Conservation (phyloP, 2,888 invertebrate genomes). For the Oscheius sp. region DNA sequence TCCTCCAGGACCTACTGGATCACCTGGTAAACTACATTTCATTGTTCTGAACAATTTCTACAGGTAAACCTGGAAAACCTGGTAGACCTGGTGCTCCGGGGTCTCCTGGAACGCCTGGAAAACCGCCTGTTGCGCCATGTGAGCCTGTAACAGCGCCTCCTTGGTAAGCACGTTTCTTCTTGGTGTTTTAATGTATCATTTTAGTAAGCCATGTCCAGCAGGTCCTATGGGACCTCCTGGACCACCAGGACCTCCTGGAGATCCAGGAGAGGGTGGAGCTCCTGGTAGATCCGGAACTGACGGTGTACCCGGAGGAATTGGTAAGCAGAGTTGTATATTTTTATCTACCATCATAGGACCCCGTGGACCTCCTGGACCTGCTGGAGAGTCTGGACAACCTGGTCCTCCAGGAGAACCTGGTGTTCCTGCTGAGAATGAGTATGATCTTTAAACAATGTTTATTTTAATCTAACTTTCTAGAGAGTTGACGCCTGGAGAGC, state of each 20-base stretch:
- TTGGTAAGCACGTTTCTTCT: slow-evolving; percentile 32
- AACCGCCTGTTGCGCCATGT: slow-evolving; percentile 52
- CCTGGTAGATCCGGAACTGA: slow-evolving; percentile 59
- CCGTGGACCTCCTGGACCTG: slow-evolving; percentile 57
- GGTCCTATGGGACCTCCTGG: slow-evolving; percentile 62
- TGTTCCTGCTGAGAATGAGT: slow-evolving; percentile 50
- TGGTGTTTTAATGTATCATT: not conserved
- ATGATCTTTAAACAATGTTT: not conserved
- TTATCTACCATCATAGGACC: too few species aligned
- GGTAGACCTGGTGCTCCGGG: slow-evolving; percentile 64
- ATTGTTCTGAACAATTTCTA: too few species aligned
- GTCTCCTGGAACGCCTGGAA: slow-evolving; percentile 54
- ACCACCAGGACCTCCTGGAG: slow-evolving; percentile 54
- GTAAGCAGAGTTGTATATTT: too few species aligned
- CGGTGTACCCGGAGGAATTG: slow-evolving; percentile 52
- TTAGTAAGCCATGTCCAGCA: slow-evolving; percentile 53
- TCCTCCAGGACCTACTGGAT: slow-evolving; percentile 66
- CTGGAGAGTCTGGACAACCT: slow-evolving; percentile 45
- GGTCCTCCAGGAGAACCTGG: slow-evolving; percentile 30
- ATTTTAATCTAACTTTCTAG: not conserved
- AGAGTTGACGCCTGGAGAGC: slow-evolving; percentile 50
- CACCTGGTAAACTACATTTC: too few species aligned
- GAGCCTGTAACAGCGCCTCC: slow-evolving; percentile 59
- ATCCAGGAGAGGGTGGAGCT: slow-evolving; percentile 64
- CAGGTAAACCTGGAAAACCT: slow-evolving; percentile 58